Evolutionary conservation across 2,888 invertebrate species (phyloP), one percentile per base, ranked within the genome.

Genomic region (Caenorhabditis sp.): DNA sequence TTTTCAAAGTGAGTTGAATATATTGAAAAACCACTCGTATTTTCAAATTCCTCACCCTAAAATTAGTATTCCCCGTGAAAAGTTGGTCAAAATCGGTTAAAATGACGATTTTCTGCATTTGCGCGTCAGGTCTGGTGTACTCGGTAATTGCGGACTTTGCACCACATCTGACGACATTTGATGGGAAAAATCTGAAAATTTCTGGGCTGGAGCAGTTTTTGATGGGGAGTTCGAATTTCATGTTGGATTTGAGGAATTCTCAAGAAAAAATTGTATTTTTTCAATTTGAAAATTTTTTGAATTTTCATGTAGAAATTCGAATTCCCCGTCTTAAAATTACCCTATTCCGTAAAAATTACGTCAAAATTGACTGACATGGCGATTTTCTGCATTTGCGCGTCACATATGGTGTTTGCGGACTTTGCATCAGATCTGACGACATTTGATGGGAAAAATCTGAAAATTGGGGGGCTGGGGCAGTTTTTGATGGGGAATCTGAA

Each of bases 1-100:
- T 51, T 67, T 74, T 74, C 47, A 26, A 47, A 18, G 72, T 74
- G 37, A 47, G 51, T n/a, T n/a, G n/a, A n/a, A n/a, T n/a, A n/a
- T n/a, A n/a, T n/a, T n/a, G n/a, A n/a, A n/a, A n/a, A 6, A 6
- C 9, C 4, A 32, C 9, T 4, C 9, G 4, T 4, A 32, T 6
- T 4, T 32, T 32, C 9, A 9, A 32, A 32, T 32, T 32, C 32
- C 9, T 4, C 32, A 9, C 9, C 5, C 4, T 6, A 32, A 32
- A 32, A 4, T 32, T 4, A 32, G 5, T 9, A 6, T 9, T 6
- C 4, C 9, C 32, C 32, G 9, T 32, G 5, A 32, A 32, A 32
- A 32, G 9, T 32, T 32, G 32, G 32, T 32, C 5, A 32, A 32
- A 32, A 6, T 32, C 32, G 32, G 4, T 32, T n/a, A n/a, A 32